These are phyloP conservation scores for Sebastes aleutianus DNA, from an alignment of 2,797 vertebrate genomes.

Conservation along the genomic window DNA sequence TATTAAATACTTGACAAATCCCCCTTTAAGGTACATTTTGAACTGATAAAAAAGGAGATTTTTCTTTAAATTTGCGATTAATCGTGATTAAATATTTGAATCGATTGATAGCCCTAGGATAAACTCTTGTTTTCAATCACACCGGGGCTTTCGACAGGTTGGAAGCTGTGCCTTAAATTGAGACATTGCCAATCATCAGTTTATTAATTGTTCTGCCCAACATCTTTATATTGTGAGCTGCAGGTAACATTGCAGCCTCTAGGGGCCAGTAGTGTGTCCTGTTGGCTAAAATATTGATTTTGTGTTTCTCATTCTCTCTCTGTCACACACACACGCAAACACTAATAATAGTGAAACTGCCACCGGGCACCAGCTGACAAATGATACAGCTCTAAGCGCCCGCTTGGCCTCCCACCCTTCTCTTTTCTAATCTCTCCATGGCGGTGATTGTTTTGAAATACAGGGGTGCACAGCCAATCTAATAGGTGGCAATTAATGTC, in stretches of 20 bases:
- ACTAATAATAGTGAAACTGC: constrained; percentile 34
- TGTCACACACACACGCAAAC: not conserved
- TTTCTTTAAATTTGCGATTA: too few relatives aligned
- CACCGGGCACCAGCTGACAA: constrained; percentile 50
- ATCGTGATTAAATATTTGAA: too few relatives aligned
- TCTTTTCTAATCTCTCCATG: constrained; percentile 54
- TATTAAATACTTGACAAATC: too few relatives aligned
- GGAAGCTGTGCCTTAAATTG: not conserved
- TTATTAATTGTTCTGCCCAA: not conserved
- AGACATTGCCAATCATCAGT: not conserved
- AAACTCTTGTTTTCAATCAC: not conserved
- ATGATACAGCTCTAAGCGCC: constrained; percentile 31
- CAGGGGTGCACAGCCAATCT: constrained; percentile 53
- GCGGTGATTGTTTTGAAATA: constrained; percentile 68
- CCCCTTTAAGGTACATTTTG: too few relatives aligned
- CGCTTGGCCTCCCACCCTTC: constrained; percentile 39
- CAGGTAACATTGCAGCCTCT: not conserved
- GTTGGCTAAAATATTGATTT: constrained; percentile 6
- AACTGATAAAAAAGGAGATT: too few relatives aligned
- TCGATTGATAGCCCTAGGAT: not conserved
- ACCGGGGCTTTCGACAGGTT: not conserved
- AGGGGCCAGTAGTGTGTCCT: constrained; percentile 1
- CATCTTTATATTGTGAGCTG: not conserved
- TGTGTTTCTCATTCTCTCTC: not conserved
- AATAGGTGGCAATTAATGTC: constrained; percentile 76